Base-by-base conservation (phyloP, 2,797 vertebrate species). In the Nyctalus aviator region DNA sequence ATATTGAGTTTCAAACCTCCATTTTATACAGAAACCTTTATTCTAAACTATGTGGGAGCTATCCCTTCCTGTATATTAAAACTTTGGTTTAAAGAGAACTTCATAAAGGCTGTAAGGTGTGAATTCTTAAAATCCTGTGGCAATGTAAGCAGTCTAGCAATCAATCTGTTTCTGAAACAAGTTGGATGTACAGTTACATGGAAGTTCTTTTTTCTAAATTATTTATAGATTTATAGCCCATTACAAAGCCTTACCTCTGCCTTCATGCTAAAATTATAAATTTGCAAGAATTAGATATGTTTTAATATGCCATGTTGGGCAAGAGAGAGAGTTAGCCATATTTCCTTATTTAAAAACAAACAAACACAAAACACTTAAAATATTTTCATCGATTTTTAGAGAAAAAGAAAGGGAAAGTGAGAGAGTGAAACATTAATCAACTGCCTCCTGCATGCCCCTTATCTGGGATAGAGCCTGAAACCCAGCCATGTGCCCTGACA, bases 101-200 rank as follows among this genome's bases (percentile, higher is more conserved):
- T 72, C 10, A 48, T 76, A n/a, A 87, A 68, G 7, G 59, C 75
- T 91, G 30, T 35, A 68, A 55, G 32, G 27, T 89, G 35, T 88
- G 73, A 84, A 93, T 82, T 94, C 37, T 41, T 89, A 77, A 88
- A 93, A 84, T 94, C 88, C 59, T 83, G 30, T 77, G 50, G 94
- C 95, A 95, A 90, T 64, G 18, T 5, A 59, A 84, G 68, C 18
- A 91, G 18, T 75, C 1, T 76, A 96, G 48, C 95, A 68, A 89
- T 82, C 66, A 77, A 30, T 94, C 44, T 90, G 48, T 75, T 84
- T 94, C 50, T 94, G 62, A 82, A 84, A 59, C 2, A 32, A 4
- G 90, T 59, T 77, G 64, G 21, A 37, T 91, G 64, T 11, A 44
- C 18, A 76, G 6, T 72, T 76, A 44, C 6, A 44, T 55, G 25